A percentile compares a stretch with the other conserved stretches of the same genome.
These are phyloP conservation scores for Muschampia plurimacula DNA, from an alignment of 2,888 invertebrate genomes.

Conservation along the genomic window DNA sequence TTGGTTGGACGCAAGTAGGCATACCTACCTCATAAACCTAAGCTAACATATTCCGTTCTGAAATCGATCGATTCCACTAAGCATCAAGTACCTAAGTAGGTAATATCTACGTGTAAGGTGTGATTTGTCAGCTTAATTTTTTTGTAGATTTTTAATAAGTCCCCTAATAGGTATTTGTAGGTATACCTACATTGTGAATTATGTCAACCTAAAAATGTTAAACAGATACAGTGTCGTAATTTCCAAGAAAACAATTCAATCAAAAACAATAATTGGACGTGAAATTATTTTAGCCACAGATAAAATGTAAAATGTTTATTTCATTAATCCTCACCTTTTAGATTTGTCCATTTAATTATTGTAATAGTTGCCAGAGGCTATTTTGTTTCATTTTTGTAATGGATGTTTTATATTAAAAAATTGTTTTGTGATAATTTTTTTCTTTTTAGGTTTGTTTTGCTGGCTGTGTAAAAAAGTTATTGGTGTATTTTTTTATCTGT, in stretches of 20 bases:
- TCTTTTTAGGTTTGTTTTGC: too few relatives aligned
- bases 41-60: too few relatives aligned
- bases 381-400: constrained; percentile 34
- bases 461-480: too few relatives aligned
- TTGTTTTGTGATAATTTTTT: not conserved
- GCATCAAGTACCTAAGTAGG: too few relatives aligned
- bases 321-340: constrained; percentile 21
- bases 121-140: too few relatives aligned
- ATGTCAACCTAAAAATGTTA: not conserved
- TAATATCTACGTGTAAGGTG: too few relatives aligned
- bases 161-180: too few relatives aligned
- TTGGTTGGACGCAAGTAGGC: too few relatives aligned
- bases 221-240: not conserved
- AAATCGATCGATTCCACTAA: too few relatives aligned
- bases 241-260: not conserved
- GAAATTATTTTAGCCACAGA: constrained; percentile 24
- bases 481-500: not conserved
- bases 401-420: not conserved
- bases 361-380: constrained; percentile 19
- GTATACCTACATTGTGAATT: too few relatives aligned
- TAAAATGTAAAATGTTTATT: constrained; percentile 31
- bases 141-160: too few relatives aligned
- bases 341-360: constrained; percentile 35
- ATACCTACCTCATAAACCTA: too few relatives aligned
- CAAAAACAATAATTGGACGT: constrained; percentile 10